A percentile compares a stretch with the other conserved stretches of the same genome.
phyloP scores from a whole-genome alignment of 2,797 vertebrate species.

The Neosilurus hyrtlii region DNA sequence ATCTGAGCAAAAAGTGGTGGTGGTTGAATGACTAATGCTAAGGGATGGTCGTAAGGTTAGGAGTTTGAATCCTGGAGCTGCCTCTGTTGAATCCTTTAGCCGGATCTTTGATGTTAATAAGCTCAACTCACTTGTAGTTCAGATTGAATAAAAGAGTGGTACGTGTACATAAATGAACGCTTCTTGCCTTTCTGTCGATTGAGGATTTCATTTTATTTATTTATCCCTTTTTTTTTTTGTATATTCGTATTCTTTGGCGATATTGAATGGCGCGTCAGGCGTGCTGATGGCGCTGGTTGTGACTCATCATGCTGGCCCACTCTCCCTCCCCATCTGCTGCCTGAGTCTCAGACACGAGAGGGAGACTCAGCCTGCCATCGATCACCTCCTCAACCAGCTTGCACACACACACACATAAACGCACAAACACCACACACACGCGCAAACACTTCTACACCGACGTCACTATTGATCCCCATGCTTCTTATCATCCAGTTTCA shows the following conservation, averaged over 20 bases:
- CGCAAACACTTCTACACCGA: conserved; percentile 73
- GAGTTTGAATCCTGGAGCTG: background rate
- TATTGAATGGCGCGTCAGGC: conserved; percentile 80
- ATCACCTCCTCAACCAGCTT: conserved; percentile 78
- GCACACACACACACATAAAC: conserved; percentile 75
- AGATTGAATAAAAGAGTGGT: background rate
- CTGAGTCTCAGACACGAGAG: conserved; percentile 75
- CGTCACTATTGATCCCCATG: conserved; percentile 74
- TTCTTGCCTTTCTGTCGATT: background rate
- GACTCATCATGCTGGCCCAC: conserved; percentile 80
- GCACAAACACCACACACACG: conserved; percentile 74
- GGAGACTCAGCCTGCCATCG: conserved; percentile 74
- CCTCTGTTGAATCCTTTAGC: background rate
- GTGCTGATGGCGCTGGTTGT: conserved; percentile 80
- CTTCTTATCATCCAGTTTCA: conserved; percentile 72
- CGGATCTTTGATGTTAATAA: background rate
- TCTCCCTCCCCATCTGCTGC: conserved; percentile 78
- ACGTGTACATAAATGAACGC: conserved; percentile 3
- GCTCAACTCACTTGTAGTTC: background rate
- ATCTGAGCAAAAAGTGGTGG: background rate
- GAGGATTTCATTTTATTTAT: conserved; percentile 50
- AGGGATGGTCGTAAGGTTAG: background rate
- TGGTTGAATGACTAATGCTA: background rate
- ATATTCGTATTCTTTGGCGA: conserved; percentile 50
- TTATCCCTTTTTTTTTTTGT: conserved; percentile 64